Conservation (phyloP, 2,888 invertebrate species). For the Lamellibrachia satsuma region DNA sequence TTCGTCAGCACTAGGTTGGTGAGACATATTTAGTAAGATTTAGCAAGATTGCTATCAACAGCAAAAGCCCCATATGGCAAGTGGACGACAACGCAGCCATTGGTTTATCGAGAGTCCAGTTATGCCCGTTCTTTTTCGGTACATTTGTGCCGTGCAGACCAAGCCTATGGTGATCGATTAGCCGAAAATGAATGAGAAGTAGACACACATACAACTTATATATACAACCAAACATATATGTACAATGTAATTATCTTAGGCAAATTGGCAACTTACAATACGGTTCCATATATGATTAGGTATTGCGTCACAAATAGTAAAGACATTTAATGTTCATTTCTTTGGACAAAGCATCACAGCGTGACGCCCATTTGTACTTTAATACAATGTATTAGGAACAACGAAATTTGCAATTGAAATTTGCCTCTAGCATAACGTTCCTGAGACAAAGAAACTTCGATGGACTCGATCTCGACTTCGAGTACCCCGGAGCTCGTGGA, state of each 20-base stretch:
- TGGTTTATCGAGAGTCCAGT: too few species aligned
- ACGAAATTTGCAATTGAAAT: too few species aligned
- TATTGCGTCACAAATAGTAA: too few species aligned
- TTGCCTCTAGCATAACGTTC: too few species aligned
- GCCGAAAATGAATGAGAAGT: background rate
- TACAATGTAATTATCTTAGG: background rate
- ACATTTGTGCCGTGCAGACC: background rate
- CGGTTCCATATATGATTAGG: background rate
- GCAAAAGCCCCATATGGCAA: too few species aligned
- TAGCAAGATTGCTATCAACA: too few species aligned
- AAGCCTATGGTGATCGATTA: background rate
- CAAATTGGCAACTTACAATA: background rate
- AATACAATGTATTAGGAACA: too few species aligned
- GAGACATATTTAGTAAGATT: too few species aligned
- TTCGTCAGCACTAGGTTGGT: constrained; percentile 40
- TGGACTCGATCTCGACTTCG: background rate
- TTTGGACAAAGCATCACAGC: background rate
- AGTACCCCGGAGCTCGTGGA: background rate
- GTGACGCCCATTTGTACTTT: too few species aligned
- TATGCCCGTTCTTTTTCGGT: too few species aligned
- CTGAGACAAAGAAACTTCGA: background rate
- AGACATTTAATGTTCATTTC: background rate
- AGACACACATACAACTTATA: background rate
- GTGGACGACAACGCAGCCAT: too few species aligned
- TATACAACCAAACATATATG: background rate